Percentiles rank a stretch among this genome's conserved stretches.
Evolutionary conservation across 2,797 vertebrate species (phyloP).

Genomic region (Chanos chanos): DNA sequence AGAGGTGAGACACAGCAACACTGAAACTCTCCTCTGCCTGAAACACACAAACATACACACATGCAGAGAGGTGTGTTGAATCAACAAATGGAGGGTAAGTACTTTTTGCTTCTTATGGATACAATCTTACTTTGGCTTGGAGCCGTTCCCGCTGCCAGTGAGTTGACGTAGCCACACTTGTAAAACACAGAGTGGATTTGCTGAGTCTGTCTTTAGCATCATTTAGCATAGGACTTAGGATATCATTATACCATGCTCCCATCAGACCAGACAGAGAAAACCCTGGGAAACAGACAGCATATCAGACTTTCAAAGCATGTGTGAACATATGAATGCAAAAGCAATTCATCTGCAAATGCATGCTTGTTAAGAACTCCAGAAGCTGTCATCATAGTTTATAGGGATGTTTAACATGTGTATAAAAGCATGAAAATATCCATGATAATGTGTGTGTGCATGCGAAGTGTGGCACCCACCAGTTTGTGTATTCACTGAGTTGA

Average conservation of each 20-base stretch:
- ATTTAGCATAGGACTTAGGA: conserved; percentile 36
- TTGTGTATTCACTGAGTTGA: neutral
- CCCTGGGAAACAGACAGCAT: conserved; percentile 17
- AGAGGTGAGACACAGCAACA: conserved; percentile 38
- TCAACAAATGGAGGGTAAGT: conserved; percentile 46
- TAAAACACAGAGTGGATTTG: conserved; percentile 8
- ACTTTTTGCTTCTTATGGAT: conserved; percentile 32
- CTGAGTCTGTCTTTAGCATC: conserved; percentile 39
- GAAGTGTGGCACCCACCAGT: conserved; percentile 20
- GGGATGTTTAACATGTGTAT: neutral
- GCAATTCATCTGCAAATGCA: too few relatives aligned
- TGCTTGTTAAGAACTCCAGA: too few relatives aligned
- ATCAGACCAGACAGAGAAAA: conserved; percentile 36
- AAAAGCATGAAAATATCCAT: neutral
- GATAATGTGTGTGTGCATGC: neutral
- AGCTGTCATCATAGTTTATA: too few relatives aligned
- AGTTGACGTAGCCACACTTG: conserved; percentile 23
- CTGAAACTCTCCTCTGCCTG: conserved; percentile 41
- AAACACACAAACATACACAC: conserved; percentile 30
- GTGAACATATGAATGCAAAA: too few relatives aligned
- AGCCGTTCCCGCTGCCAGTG: conserved; percentile 39
- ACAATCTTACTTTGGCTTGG: conserved; percentile 32
- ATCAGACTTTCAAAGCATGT: too few relatives aligned
- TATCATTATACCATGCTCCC: conserved; percentile 36
- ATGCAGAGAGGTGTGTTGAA: conserved; percentile 25